Evolutionary conservation across 1,140 invertebrate species (phyloP).

Genomic region (Bombus pyrosoma): DNA sequence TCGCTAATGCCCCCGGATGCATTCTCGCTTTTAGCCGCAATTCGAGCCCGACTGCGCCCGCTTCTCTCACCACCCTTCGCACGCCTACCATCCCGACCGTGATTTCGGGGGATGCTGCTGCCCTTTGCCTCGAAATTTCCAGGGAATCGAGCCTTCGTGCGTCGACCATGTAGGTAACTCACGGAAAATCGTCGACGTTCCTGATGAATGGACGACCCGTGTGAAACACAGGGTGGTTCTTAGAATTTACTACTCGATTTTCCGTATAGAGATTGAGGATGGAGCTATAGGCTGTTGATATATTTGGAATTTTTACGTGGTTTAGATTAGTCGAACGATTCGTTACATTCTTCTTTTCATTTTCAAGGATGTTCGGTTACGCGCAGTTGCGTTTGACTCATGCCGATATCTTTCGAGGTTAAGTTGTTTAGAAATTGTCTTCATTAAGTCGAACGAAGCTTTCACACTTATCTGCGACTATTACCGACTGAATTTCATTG

Average conservation of each 20-base stretch:
- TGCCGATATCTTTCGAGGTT: too few relatives aligned
- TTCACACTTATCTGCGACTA: too few relatives aligned
- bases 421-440: too few relatives aligned
- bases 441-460: too few relatives aligned
- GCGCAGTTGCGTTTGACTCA: too few relatives aligned
- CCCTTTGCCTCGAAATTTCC: constrained; percentile 3
- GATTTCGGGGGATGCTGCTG: constrained; percentile 15
- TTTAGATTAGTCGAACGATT: too few relatives aligned
- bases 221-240: not conserved
- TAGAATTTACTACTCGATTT: not conserved
- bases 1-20: constrained; percentile 54
- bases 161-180: not conserved
- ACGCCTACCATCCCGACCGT: not conserved
- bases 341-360: not conserved
- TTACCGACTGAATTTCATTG: too few relatives aligned
- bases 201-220: not conserved
- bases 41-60: constrained; percentile 25
- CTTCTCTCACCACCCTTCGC: not conserved
- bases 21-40: constrained; percentile 58
- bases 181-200: not conserved
- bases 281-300: not conserved
- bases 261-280: not conserved
- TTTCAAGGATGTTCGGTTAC: not conserved
- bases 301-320: too few relatives aligned
- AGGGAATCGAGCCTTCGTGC: not conserved